Base-by-base conservation (phyloP, 23 tunicate species). In the Styela clava region DNA sequence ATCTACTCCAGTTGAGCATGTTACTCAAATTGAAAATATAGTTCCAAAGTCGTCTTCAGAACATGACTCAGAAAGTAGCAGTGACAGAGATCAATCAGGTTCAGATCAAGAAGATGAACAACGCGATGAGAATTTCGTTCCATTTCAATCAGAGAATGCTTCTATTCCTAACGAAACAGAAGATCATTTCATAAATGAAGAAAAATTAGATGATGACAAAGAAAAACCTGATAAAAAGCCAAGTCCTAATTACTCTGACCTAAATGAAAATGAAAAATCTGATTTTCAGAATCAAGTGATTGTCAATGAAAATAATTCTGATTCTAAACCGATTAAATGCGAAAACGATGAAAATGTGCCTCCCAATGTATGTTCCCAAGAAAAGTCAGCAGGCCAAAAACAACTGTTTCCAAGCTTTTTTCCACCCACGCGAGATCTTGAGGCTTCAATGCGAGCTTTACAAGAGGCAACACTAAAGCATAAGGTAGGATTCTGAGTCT, bases 401-500 rank as follows among this genome's bases (percentile, higher is more conserved):
- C 16, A 61, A 33, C 26, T 36, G 0, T 34, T 85, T 73, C 89
- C 90, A 5, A 85, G 87, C 32, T 91, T 91, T 63, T 91, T 85
- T 62, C 97, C 97, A 26, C 87, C 90, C 25, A 52, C 74, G 35
- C 64, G 61, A 68, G 86, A 91, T 82, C 69, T 91, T 7, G 31
- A 81, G n/a, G 86, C 83, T 20, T 85, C 97, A 2, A 91, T 91
- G 87, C 74, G 78, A 73, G 72, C 86, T 5, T 51, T 91, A 63
- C 90, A 91, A 70, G 87, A 85, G 27, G 84, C 88, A 29, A 85
- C 90, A 16, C 74, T 85, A 28, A 84, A 85, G 25, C 97, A 91
- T 23, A 82, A 91, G 87, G 90, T 85, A 65, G 0, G 33, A n/a
- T n/a, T n/a, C n/a, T n/a, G n/a, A n/a, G n/a, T n/a, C n/a, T n/a